Evolutionary conservation across 2,888 invertebrate genomes (phyloP).

Genomic region (Serripes groenlandicus): DNA sequence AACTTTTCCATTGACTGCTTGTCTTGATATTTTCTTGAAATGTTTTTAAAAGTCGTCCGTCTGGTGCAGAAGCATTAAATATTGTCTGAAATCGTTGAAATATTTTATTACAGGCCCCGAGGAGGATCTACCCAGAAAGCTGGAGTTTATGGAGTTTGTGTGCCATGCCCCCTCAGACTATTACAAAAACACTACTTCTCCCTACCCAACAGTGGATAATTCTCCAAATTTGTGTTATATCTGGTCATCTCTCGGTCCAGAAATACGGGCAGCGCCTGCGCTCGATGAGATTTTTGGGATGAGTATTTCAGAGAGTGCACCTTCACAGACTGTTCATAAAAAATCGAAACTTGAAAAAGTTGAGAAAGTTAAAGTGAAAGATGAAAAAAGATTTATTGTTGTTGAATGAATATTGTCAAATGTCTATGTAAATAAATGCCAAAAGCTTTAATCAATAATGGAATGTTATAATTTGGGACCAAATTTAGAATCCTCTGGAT

Average conservation of each 20-base stretch:
- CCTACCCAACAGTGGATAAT: slow-evolving; percentile 89
- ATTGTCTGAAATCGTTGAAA: background rate
- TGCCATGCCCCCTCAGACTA: slow-evolving; percentile 98
- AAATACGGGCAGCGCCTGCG: slow-evolving; percentile 79
- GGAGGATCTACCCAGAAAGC: slow-evolving; percentile 94
- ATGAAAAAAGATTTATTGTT: slow-evolving; percentile 61
- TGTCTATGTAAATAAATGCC: background rate
- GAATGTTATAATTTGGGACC: no score
- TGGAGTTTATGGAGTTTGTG: slow-evolving; percentile 95
- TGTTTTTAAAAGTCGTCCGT: background rate
- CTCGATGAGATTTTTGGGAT: slow-evolving; percentile 82
- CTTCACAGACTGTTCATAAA: slow-evolving; percentile 10
- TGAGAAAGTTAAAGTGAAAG: slow-evolving; percentile 62
- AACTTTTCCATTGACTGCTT: no score
- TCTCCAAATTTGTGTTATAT: slow-evolving; percentile 84
- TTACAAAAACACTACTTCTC: slow-evolving; percentile 90
- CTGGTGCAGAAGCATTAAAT: background rate
- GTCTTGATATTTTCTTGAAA: no score
- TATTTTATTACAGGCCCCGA: slow-evolving; percentile 90
- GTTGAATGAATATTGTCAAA: slow-evolving; percentile 60
- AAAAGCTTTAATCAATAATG: no score
- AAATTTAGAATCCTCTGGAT: no score
- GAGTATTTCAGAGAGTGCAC: slow-evolving; percentile 41
- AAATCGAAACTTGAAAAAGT: slow-evolving; percentile 56
- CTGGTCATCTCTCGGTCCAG: slow-evolving; percentile 83